Base-by-base conservation (phyloP, 2,888 invertebrate genomes). In the Melanargia galathea region DNA sequence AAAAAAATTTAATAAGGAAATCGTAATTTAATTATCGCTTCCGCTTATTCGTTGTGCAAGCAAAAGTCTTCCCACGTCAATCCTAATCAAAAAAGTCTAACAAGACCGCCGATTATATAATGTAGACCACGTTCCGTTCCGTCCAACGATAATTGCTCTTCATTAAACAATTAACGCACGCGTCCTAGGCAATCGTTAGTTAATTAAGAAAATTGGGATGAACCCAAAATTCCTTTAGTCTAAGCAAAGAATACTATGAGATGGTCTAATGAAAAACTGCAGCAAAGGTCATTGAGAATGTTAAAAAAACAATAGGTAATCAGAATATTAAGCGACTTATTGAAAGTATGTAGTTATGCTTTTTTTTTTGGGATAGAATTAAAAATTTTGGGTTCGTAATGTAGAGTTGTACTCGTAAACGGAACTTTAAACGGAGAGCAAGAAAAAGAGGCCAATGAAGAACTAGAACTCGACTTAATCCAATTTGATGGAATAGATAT, bases 101-200 rank as follows among this genome's bases (percentile, higher is more conserved):
- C 82, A 72, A 83, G 82, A 74, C 72, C 71, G 73, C 75, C 78
- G 79, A 84, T 87, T 86, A 82, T 78, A 75, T 80, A 82, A 82
- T 84, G 81, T 76, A 72, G 76, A 68, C 71, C 75, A 75, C 74
- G 70, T 71, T 74, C 70, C 74, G 72, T 79, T 78, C 82, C 78
- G 79, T 81, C n/a, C 69, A 67, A 70, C 72, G 71, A 80, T 87
- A 89, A 89, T 87, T 87, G 87, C 75, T 78, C 72, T 80, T 84
- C 80, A 84, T 89, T 87, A 86, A 83, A 80, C 83, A 87, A 88
- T 89, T 86, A 79, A 79, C 77, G 73, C 74, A 73, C 75, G 68
- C 60, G 64, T 70, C 68, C 67, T 65, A 60, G 62, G 43, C 22
- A 58, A 62, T 71, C 55, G 59, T 63, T 54, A 64, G 61, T 66